phyloP scores from a whole-genome alignment of 1,140 invertebrate species.

The Ctenoplectra terminalis region DNA sequence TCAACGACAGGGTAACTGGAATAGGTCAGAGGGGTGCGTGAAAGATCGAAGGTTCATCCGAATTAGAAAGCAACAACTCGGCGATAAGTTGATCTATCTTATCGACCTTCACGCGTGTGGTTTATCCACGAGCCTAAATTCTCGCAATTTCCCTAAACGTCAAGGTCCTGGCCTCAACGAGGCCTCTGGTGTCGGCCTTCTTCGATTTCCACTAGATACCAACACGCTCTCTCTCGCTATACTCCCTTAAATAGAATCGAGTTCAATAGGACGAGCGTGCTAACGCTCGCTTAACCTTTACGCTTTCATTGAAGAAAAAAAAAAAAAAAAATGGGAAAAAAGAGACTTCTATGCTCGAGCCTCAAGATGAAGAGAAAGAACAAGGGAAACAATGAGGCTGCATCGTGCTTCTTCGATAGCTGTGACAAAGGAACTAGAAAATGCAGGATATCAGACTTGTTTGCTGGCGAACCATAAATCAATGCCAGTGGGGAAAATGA shows the following conservation, averaged over 20 bases:
- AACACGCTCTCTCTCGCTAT: neutral
- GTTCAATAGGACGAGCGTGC: slow-evolving; percentile 45
- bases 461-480: neutral
- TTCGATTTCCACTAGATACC: slow-evolving; percentile 37
- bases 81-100: neutral
- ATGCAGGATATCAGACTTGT: neutral
- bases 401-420: neutral
- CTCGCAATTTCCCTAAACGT: slow-evolving; percentile 39
- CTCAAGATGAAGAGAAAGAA: slow-evolving; percentile 6
- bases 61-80: neutral
- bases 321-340: too few relatives aligned
- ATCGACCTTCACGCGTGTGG: slow-evolving; percentile 1
- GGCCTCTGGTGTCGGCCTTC: slow-evolving; percentile 10
- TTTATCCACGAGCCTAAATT: neutral
- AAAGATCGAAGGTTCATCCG: slow-evolving; percentile 29
- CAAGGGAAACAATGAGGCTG: slow-evolving; percentile 19
- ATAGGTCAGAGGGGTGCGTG: slow-evolving; percentile 3
- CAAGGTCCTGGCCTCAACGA: slow-evolving; percentile 36
- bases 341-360: neutral
- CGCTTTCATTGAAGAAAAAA: slow-evolving; percentile 29
- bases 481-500: neutral
- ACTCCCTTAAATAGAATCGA: slow-evolving; percentile 46
- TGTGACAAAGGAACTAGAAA: neutral
- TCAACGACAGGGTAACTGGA: neutral
- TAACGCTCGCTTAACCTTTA: slow-evolving; percentile 31